These are phyloP conservation scores for Seladonia tumulorum DNA, from an alignment of 2,888 invertebrate genomes.

Conservation along the genomic window DNA sequence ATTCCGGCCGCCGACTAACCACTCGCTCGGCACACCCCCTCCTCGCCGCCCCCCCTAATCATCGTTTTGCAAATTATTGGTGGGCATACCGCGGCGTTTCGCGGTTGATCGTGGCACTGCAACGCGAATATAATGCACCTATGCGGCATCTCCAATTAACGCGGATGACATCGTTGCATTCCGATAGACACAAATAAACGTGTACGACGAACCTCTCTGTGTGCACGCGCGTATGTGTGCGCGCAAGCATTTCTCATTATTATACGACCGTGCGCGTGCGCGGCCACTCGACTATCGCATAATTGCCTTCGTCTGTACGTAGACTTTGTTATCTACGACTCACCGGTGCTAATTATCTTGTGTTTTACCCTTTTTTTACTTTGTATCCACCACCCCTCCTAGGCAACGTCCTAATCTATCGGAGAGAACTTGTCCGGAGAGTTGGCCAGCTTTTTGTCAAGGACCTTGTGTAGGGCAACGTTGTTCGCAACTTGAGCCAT, in stretches of 20 bases:
- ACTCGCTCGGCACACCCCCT: constrained; percentile 28
- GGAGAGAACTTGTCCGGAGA: neutral
- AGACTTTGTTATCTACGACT: constrained; percentile 59
- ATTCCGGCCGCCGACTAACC: neutral
- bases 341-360: constrained; percentile 58
- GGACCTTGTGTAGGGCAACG: neutral
- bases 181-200: constrained; percentile 65
- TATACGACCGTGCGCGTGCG: constrained; percentile 39
- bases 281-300: constrained; percentile 45
- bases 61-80: constrained; percentile 71
- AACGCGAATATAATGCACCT: constrained; percentile 58
- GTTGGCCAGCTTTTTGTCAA: constrained; percentile 4
- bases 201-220: neutral
- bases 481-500: constrained; percentile 11
- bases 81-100: constrained; percentile 50
- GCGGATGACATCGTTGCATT: constrained; percentile 63
- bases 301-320: constrained; percentile 57
- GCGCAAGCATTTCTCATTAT: constrained; percentile 57
- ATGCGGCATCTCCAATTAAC: constrained; percentile 68
- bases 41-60: constrained; percentile 59
- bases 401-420: neutral
- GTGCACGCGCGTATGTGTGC: too few species aligned
- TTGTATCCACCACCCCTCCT: too few species aligned
- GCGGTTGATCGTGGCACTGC: constrained; percentile 54
- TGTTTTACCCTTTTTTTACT: neutral